phyloP scores from a whole-genome alignment of 2,113 vertebrate species.

The Marmota monax region DNA sequence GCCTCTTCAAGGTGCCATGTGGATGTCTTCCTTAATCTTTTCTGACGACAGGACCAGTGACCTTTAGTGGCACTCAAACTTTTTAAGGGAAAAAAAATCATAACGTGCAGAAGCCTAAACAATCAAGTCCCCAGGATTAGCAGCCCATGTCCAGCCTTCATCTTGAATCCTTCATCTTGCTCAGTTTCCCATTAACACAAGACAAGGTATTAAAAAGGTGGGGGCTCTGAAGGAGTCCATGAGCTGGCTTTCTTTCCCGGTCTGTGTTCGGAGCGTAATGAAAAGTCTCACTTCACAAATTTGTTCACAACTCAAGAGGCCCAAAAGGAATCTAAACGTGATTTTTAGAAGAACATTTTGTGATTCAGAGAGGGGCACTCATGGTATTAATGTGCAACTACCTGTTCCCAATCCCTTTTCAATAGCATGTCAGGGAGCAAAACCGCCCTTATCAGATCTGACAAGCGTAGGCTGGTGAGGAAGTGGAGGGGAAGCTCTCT shows the following conservation, averaged over 20 bases:
- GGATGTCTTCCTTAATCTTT: slow-evolving; percentile 62
- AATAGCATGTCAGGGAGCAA: slow-evolving; percentile 78
- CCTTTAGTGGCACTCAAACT: slow-evolving; percentile 53
- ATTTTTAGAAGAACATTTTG: neutral
- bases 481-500: slow-evolving; percentile 91
- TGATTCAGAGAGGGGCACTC: neutral
- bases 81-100: slow-evolving; percentile 7
- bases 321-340: neutral
- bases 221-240: slow-evolving; percentile 31
- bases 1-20: neutral
- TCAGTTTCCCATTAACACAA: slow-evolving; percentile 82
- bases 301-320: neutral
- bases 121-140: slow-evolving; percentile 77
- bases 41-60: slow-evolving; percentile 68
- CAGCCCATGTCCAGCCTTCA: slow-evolving; percentile 82
- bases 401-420: slow-evolving; percentile 81
- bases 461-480: slow-evolving; percentile 91
- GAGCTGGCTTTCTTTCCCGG: neutral
- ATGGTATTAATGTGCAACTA: slow-evolving; percentile 60
- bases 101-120: slow-evolving; percentile 60
- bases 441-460: slow-evolving; percentile 86
- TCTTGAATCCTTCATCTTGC: slow-evolving; percentile 82
- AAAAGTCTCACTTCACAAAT: neutral
- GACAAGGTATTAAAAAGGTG: slow-evolving; percentile 73
- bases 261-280: neutral